Conservation (phyloP, 2,797 vertebrate species). For the Ambastaia sidthimunki region DNA sequence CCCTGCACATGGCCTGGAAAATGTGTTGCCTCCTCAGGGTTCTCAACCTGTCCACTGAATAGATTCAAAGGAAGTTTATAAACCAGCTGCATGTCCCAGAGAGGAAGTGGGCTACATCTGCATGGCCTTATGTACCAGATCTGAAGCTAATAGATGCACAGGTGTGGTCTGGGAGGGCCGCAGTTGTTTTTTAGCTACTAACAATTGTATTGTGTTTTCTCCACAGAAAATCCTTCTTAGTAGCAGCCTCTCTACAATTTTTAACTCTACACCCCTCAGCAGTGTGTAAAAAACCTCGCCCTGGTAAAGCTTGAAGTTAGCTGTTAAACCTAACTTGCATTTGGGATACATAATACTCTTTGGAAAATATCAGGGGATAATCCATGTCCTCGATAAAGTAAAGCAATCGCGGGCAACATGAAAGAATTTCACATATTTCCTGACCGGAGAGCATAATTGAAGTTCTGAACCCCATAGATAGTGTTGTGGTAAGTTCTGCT, state of each 20-base stretch:
- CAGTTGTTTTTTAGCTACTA: neutral
- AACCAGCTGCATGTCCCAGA: neutral
- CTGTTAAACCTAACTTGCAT: constrained; percentile 55
- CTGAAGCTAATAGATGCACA: constrained; percentile 1
- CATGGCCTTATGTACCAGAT: neutral
- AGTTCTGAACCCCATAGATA: constrained; percentile 67
- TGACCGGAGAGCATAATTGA: constrained; percentile 60
- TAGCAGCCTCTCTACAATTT: too few species aligned
- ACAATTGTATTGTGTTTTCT: constrained; percentile 12
- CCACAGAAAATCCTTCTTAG: neutral
- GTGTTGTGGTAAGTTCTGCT: constrained; percentile 61
- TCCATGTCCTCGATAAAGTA: constrained; percentile 66
- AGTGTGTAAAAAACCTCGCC: constrained; percentile 38
- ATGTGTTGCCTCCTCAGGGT: neutral
- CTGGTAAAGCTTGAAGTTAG: constrained; percentile 53
- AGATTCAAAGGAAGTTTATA: neutral
- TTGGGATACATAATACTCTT: constrained; percentile 58
- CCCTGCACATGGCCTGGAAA: neutral
- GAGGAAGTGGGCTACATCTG: neutral
- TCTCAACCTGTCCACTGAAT: neutral
- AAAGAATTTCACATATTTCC: constrained; percentile 60
- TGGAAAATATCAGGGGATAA: constrained; percentile 68
- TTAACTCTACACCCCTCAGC: constrained; percentile 21
- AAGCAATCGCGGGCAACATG: constrained; percentile 65
- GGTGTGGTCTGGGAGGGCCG: neutral